phyloP scores from a whole-genome alignment of 2,888 invertebrate species.

The Andrena bucephala region DNA sequence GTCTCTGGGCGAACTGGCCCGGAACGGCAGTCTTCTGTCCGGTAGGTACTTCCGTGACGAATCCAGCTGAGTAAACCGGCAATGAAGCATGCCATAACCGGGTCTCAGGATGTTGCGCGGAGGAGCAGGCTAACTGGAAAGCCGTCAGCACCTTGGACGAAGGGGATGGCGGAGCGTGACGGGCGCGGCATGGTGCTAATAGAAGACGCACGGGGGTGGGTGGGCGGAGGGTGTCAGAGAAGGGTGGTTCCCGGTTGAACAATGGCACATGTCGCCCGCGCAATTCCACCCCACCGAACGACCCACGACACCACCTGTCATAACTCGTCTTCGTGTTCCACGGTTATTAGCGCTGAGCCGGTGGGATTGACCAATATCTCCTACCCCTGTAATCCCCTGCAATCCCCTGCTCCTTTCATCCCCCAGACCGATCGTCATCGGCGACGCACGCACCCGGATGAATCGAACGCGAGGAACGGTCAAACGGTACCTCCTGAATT shows the following conservation, averaged over 20 bases:
- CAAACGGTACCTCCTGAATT: constrained; percentile 26
- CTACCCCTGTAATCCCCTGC: constrained; percentile 43
- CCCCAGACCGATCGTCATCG: constrained; percentile 11
- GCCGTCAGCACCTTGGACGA: constrained; percentile 45
- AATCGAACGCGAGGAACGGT: constrained; percentile 18
- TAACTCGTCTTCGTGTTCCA: constrained; percentile 77
- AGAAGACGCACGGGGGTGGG: constrained; percentile 44
- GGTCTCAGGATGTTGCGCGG: constrained; percentile 23
- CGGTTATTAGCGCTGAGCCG: constrained; percentile 78
- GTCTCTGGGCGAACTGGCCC: constrained; percentile 40
- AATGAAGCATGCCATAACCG: constrained; percentile 41
- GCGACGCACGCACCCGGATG: constrained; percentile 16
- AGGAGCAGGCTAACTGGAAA: constrained; percentile 18
- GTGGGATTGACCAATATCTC: constrained; percentile 72
- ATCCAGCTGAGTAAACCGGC: constrained; percentile 15
- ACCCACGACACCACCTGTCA: constrained; percentile 77
- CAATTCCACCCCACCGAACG: constrained; percentile 70
- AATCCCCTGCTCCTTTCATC: constrained; percentile 47
- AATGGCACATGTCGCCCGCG: constrained; percentile 75
- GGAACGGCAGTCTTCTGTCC: constrained; percentile 1
- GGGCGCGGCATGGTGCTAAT: constrained; percentile 46
- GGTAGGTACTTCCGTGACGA: background rate
- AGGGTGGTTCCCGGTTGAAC: constrained; percentile 72
- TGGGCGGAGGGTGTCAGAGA: background rate
- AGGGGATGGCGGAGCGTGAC: background rate